Conservation (phyloP, 1,140 invertebrate genomes). For the Pachypeltis micranthus region DNA sequence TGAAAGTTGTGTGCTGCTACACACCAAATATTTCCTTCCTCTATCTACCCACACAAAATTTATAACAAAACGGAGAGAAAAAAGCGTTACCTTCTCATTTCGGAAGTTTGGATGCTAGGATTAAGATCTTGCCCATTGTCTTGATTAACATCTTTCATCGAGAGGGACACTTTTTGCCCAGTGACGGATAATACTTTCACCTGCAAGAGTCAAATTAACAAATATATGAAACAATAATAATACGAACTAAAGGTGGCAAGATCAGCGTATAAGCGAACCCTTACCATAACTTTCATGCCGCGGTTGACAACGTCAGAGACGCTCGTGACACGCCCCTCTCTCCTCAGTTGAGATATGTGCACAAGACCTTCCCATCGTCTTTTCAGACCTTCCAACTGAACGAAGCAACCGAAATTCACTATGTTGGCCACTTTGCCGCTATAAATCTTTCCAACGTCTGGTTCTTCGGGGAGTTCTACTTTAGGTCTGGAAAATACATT, state of each 20-base stretch:
- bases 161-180: slow-evolving; percentile 89
- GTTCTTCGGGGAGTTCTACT: slow-evolving; percentile 31
- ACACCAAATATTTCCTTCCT: neutral
- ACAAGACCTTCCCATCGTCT: slow-evolving; percentile 89
- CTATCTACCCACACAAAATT: too few relatives aligned
- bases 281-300: slow-evolving; percentile 82
- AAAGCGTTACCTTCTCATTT: neutral
- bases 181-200: slow-evolving; percentile 81
- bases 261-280: too few relatives aligned
- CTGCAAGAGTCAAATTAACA: too few relatives aligned
- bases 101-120: slow-evolving; percentile 44
- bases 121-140: slow-evolving; percentile 89
- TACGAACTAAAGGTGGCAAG: too few relatives aligned
- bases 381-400: slow-evolving; percentile 82
- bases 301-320: slow-evolving; percentile 86
- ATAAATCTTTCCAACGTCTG: slow-evolving; percentile 64
- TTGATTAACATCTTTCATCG: slow-evolving; percentile 98
- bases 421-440: slow-evolving; percentile 89
- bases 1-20: too few relatives aligned
- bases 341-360: slow-evolving; percentile 89
- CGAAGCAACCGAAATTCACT: slow-evolving; percentile 95
- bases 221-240: too few relatives aligned
- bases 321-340: slow-evolving; percentile 87
- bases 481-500: slow-evolving; percentile 11
- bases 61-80: too few relatives aligned